Percentiles rank a stretch among this genome's conserved stretches.
Conservation (phyloP, 2,888 invertebrate species). For the Platycheirus albimanus region DNA sequence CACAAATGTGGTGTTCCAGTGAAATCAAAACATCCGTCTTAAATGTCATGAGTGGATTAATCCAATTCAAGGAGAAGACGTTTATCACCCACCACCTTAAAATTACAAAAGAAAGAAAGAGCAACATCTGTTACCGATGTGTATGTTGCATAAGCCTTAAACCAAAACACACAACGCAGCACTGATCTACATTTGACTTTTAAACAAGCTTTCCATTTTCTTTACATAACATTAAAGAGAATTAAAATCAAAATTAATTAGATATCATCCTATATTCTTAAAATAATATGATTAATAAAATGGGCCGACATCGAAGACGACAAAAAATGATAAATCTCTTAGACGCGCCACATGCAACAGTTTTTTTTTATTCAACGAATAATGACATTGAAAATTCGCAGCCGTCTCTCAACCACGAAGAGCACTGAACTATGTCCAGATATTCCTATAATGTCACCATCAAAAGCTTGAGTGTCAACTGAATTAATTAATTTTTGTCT, state of each 20-base stretch:
- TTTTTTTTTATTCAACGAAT: constrained; percentile 15
- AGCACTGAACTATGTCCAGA: constrained; percentile 17
- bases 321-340: constrained; percentile 57
- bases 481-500: constrained; percentile 68
- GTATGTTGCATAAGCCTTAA: constrained; percentile 44
- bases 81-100: constrained; percentile 49
- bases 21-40: constrained; percentile 39
- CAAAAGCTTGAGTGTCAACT: constrained; percentile 57
- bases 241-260: constrained; percentile 72
- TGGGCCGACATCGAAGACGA: constrained; percentile 46
- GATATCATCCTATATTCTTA: constrained; percentile 71
- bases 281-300: constrained; percentile 72
- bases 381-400: constrained; percentile 55
- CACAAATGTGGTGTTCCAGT: constrained; percentile 29
- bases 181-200: constrained; percentile 43
- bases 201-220: constrained; percentile 48
- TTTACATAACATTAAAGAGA: constrained; percentile 61
- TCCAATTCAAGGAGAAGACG: constrained; percentile 61
- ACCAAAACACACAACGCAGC: constrained; percentile 40
- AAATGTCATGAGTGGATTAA: constrained; percentile 56
- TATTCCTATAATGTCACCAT: constrained; percentile 37
- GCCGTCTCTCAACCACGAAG: background rate
- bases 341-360: constrained; percentile 18
- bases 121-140: constrained; percentile 63
- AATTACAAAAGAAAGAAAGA: constrained; percentile 39